phyloP scores from a whole-genome alignment of 2,797 vertebrate species.

The Chiroxiphia lanceolata region DNA sequence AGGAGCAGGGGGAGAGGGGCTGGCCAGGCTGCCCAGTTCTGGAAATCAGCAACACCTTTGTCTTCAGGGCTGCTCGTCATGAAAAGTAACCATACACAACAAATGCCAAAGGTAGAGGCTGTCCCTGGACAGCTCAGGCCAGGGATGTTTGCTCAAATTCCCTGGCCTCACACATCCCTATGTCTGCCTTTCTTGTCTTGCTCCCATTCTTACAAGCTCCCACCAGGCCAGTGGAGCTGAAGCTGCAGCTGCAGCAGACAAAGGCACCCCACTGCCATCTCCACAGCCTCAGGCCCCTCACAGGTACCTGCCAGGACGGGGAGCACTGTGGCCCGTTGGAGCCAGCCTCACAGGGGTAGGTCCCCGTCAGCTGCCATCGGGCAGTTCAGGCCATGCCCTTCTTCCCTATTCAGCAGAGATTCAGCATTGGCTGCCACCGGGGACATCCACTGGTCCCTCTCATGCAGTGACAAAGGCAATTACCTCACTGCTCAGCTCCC shows the following conservation, averaged over 20 bases:
- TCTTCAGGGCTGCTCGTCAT: not conserved
- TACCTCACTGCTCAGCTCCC: conserved; percentile 15
- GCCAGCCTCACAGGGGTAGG: not conserved
- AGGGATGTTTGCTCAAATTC: not conserved
- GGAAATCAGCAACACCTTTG: not conserved
- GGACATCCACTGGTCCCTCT: not conserved
- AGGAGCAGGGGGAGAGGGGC: no score
- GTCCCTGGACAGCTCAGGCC: not conserved
- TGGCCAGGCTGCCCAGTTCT: not conserved
- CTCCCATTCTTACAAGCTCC: not conserved
- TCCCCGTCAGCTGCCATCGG: not conserved
- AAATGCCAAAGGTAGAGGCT: not conserved
- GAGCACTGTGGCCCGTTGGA: rapidly evolving
- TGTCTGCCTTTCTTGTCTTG: not conserved
- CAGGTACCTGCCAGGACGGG: rapidly evolving
- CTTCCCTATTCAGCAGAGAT: not conserved
- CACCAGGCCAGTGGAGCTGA: rapidly evolving
- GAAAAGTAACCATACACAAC: rapidly evolving
- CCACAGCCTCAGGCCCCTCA: rapidly evolving
- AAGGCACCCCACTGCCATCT: not conserved
- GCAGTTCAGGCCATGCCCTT: not conserved
- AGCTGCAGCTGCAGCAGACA: not conserved
- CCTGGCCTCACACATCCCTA: rapidly evolving
- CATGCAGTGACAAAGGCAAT: conserved; percentile 30
- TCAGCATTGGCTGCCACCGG: not conserved